Evolutionary conservation across 1,140 invertebrate genomes (phyloP).

Genomic region (Halesus radiatus): DNA sequence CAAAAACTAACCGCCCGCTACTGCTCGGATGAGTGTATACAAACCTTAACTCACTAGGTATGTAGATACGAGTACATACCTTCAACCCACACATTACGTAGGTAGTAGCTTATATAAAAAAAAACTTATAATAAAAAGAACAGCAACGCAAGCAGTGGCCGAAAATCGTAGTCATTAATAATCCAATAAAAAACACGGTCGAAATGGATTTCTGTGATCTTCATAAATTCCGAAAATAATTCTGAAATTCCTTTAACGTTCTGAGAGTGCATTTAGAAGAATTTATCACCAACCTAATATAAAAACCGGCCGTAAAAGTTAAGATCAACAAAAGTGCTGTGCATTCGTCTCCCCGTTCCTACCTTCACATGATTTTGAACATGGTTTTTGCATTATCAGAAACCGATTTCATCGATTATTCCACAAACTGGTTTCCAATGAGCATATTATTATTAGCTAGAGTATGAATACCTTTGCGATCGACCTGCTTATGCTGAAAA

Average conservation of each 20-base stretch:
- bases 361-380: slow-evolving; percentile 43
- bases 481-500: slow-evolving; percentile 1
- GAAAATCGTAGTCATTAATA: no score
- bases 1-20: no score
- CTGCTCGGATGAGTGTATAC: no score
- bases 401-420: slow-evolving; percentile 52
- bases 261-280: slow-evolving; percentile 13
- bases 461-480: not conserved
- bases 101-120: no score
- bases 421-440: slow-evolving; percentile 41
- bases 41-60: no score
- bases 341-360: not conserved
- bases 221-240: slow-evolving; percentile 12
- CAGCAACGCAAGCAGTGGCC: no score
- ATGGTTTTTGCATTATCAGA: slow-evolving; percentile 55
- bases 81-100: no score
- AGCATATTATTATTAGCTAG: slow-evolving; percentile 9
- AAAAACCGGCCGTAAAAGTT: slow-evolving; percentile 15
- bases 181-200: not conserved
- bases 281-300: slow-evolving; percentile 19
- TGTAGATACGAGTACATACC: no score
- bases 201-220: not conserved
- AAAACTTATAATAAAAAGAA: no score
- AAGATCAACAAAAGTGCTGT: slow-evolving; percentile 2
- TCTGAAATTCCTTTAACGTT: not conserved